phyloP scores from a whole-genome alignment of 1,140 invertebrate genomes.

The Bombus vancouverensis region DNA sequence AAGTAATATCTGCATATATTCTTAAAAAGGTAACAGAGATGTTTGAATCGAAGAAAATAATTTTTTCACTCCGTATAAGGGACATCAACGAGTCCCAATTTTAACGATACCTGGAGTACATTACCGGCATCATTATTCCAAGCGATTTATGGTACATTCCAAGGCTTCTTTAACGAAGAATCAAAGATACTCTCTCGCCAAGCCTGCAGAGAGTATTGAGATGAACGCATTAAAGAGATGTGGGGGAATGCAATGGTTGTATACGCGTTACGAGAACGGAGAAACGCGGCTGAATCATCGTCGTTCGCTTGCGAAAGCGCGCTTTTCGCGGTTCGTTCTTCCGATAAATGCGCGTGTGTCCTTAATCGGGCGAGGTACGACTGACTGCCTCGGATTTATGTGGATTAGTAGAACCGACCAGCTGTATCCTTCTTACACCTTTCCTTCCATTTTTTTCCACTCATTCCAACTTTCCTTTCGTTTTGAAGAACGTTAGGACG shows the following conservation, averaged over 20 bases:
- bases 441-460: background rate
- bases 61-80: background rate
- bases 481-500: background rate
- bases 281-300: slow-evolving; percentile 67
- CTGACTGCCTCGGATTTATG: slow-evolving; percentile 14
- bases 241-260: slow-evolving; percentile 57
- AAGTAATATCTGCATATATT: background rate
- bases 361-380: slow-evolving; percentile 26
- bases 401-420: slow-evolving; percentile 14
- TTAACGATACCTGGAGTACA: slow-evolving; percentile 43
- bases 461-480: background rate
- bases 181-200: slow-evolving; percentile 7
- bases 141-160: slow-evolving; percentile 65
- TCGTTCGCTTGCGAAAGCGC: slow-evolving; percentile 58
- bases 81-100: background rate
- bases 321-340: slow-evolving; percentile 46
- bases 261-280: slow-evolving; percentile 43
- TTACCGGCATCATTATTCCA: slow-evolving; percentile 70
- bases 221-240: slow-evolving; percentile 52
- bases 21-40: no score
- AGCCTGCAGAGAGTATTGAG: slow-evolving; percentile 1
- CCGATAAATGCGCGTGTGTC: slow-evolving; percentile 27
- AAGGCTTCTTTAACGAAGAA: slow-evolving; percentile 35
- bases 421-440: background rate
- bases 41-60: background rate